Base-by-base conservation (phyloP, 1,140 invertebrate genomes). In the Conus ventricosus region DNA sequence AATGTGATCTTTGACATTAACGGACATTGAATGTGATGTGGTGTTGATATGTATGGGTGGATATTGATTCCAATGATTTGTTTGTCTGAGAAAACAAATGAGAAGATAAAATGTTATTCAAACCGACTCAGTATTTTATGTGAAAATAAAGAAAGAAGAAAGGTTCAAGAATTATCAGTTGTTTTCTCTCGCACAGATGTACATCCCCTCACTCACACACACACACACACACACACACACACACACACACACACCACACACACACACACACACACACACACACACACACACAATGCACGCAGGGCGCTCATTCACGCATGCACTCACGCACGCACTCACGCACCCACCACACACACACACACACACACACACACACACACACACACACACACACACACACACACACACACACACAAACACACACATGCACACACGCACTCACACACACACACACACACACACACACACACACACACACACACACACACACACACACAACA, bases 401-500 rank as follows among this genome's bases (percentile, higher is more conserved):
- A 39, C 39, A 39, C 39, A 39, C 39, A 39, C 39, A 39, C n/a
- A n/a, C n/a, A n/a, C n/a, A n/a, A n/a, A 51, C 76, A 20, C 76
- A 51, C 76, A 51, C 7, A 80, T n/a, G n/a, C 25, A 39, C 76
- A 80, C 76, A 51, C 76, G 51, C 76, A 51, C 76, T 1, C 76
- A 25, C 76, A 80, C 76, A 51, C 76, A 27, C 25, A 51, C 25
- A 80, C 76, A 80, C 76, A 51, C 76, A 80, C 25, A 80, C 76
- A 51, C 76, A 80, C 39, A 80, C 76, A 80, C 25, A 39, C 25
- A 80, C 25, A 80, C 76, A 80, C 27, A 80, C n/a, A 76, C n/a
- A 80, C 76, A 80, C 76, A 80, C 76, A 13, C n/a, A 27, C 76
- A 27, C 76, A 80, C 76, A 80, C 76, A n/a, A 80, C 76, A 80